Evolutionary conservation across 2,113 vertebrate species (phyloP).

Genomic region (Oryzias curvinotus): DNA sequence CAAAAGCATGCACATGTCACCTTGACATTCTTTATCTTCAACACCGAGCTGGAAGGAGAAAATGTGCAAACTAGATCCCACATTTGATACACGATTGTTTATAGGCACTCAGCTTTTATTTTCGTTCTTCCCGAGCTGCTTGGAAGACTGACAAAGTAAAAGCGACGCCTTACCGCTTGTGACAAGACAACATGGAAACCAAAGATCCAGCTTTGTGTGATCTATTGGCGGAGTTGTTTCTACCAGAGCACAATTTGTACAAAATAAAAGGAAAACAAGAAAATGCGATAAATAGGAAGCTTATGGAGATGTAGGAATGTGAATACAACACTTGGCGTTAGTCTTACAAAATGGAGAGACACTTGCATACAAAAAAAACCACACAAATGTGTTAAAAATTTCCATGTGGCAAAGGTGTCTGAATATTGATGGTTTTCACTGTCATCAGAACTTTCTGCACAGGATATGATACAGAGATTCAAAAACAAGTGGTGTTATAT

Average conservation of each 20-base stretch:
- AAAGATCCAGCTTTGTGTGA: constrained; percentile 57
- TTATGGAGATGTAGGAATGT: constrained; percentile 61
- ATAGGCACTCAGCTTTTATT: constrained; percentile 51
- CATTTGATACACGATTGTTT: constrained; percentile 70
- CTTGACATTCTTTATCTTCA: constrained; percentile 75
- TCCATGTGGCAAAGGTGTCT: constrained; percentile 35
- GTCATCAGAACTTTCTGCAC: constrained; percentile 68
- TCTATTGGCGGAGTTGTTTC: constrained; percentile 59
- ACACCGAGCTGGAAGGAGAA: constrained; percentile 51
- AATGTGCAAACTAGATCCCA: constrained; percentile 68
- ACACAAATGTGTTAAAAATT: neutral
- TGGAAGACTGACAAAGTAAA: constrained; percentile 63
- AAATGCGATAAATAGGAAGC: constrained; percentile 69
- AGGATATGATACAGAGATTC: constrained; percentile 64
- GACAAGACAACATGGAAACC: constrained; percentile 56
- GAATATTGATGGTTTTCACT: constrained; percentile 51
- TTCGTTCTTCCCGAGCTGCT: constrained; percentile 47
- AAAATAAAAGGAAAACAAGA: constrained; percentile 56
- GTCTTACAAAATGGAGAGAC: constrained; percentile 36
- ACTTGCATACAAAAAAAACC: constrained; percentile 38
- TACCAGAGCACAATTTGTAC: constrained; percentile 65
- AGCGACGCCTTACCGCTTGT: constrained; percentile 52
- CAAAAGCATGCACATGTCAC: constrained; percentile 70
- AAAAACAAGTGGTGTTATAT: constrained; percentile 77
- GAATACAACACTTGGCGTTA: constrained; percentile 39